These are phyloP conservation scores for Anoplophora glabripennis DNA, from an alignment of 1,140 invertebrate genomes.

Conservation along the genomic window DNA sequence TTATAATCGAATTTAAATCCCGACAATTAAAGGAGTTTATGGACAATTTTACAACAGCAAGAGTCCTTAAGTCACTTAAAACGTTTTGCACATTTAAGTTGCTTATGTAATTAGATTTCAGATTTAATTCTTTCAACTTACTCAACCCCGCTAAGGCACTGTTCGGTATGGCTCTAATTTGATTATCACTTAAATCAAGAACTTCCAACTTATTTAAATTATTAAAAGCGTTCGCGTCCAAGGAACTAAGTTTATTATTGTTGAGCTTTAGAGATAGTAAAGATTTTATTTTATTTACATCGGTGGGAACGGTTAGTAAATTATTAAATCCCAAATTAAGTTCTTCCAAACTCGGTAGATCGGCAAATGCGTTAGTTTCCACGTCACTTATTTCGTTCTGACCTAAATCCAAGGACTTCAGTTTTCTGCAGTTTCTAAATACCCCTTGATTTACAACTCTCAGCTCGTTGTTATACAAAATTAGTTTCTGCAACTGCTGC, in stretches of 20 bases:
- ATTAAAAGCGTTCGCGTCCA: slow-evolving; percentile 11
- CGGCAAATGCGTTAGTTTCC: slow-evolving; percentile 16
- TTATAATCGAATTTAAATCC: slow-evolving; percentile 8
- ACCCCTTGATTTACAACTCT: slow-evolving; percentile 9
- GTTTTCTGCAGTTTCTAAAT: slow-evolving; percentile 12
- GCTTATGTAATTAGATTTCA: slow-evolving; percentile 24
- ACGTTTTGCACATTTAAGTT: slow-evolving; percentile 17
- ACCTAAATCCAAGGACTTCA: slow-evolving; percentile 28
- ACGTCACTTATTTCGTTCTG: slow-evolving; percentile 26
- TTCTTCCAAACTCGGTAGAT: slow-evolving; percentile 5
- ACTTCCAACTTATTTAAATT: slow-evolving; percentile 15
- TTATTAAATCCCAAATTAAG: slow-evolving; percentile 25
- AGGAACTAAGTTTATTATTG: slow-evolving; percentile 19
- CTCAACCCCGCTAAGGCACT: slow-evolving; percentile 10
- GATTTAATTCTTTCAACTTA: slow-evolving; percentile 19
- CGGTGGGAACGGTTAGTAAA: slow-evolving; percentile 12
- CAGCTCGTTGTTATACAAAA: slow-evolving; percentile 27
- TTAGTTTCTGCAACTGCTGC: slow-evolving; percentile 17
- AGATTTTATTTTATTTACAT: slow-evolving; percentile 9
- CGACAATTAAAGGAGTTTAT: slow-evolving; percentile 24
- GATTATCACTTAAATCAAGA: slow-evolving; percentile 19
- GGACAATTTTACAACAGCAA: slow-evolving; percentile 16
- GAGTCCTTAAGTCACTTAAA: not conserved
- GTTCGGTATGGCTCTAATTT: slow-evolving; percentile 4
- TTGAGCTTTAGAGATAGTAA: slow-evolving; percentile 19